Evolutionary conservation across 2,888 invertebrate species (phyloP).

Genomic region (Crematogaster levior): DNA sequence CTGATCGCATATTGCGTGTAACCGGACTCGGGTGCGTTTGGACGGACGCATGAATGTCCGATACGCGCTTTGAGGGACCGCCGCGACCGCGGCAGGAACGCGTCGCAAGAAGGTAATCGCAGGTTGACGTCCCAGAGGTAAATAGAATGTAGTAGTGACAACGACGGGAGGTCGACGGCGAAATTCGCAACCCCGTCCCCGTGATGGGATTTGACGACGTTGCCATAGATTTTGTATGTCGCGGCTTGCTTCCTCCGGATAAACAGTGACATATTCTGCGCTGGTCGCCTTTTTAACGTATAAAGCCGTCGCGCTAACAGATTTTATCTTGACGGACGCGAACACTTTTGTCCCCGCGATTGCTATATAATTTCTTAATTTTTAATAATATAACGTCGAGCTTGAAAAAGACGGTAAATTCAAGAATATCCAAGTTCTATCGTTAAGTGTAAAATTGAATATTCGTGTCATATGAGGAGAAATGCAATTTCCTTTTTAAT

Average conservation of each 20-base stretch:
- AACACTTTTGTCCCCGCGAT: background rate
- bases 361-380: conserved; percentile 7
- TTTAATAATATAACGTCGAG: too few relatives aligned
- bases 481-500: background rate
- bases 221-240: conserved; percentile 65
- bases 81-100: conserved; percentile 46
- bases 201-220: conserved; percentile 72
- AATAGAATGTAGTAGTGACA: conserved; percentile 48
- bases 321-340: background rate
- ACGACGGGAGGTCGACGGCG: conserved; percentile 42
- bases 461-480: background rate
- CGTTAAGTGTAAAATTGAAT: background rate
- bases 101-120: conserved; percentile 65
- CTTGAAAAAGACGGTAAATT: background rate
- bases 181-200: conserved; percentile 68
- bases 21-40: conserved; percentile 26
- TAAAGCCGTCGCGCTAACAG: conserved; percentile 20
- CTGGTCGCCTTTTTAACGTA: conserved; percentile 15
- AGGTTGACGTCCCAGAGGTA: conserved; percentile 50
- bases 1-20: conserved; percentile 47
- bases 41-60: conserved; percentile 49
- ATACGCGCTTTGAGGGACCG: conserved; percentile 38
- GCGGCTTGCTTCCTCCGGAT: conserved; percentile 36
- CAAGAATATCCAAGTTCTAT: background rate
- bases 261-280: conserved; percentile 22